These are phyloP conservation scores for Drosophila triauraria DNA, from an alignment of 1,140 invertebrate species.

Conservation along the genomic window DNA sequence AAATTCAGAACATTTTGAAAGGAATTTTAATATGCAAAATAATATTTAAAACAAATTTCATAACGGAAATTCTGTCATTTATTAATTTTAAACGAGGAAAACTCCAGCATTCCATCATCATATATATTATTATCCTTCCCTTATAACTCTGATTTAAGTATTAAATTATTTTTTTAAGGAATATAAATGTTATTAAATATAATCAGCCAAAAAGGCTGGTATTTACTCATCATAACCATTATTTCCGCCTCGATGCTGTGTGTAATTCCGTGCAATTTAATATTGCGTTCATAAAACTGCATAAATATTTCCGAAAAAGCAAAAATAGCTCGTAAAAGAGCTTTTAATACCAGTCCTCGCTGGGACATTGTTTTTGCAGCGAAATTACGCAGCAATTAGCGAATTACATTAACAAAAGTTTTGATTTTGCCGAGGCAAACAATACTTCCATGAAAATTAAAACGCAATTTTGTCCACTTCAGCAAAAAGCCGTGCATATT, in stretches of 20 bases:
- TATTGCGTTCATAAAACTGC: conserved; percentile 8
- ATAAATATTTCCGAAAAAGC: background rate
- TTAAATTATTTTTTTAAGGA: background rate
- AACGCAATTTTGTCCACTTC: conserved; percentile 15
- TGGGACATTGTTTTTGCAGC: conserved; percentile 1
- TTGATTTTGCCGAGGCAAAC: conserved; percentile 19
- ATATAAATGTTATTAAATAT: conserved; percentile 6
- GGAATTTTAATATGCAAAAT: background rate
- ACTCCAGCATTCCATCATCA: no score
- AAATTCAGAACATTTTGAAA: background rate
- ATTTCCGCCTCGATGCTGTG: background rate
- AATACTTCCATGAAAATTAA: conserved; percentile 4
- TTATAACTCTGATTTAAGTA: background rate
- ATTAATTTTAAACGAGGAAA: no score
- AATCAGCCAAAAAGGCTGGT: background rate
- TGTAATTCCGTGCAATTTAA: conserved; percentile 16
- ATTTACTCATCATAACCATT: conserved; percentile 5
- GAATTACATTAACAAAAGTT: conserved; percentile 36
- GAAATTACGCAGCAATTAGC: conserved; percentile 25
- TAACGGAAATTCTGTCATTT: background rate
- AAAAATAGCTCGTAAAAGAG: background rate
- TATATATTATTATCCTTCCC: background rate
- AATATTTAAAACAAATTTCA: background rate
- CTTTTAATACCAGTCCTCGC: conserved; percentile 4
- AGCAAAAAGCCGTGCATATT: conserved; percentile 19